Evolutionary conservation across 2,888 invertebrate species (phyloP).

Genomic region (Pheosia tremula): DNA sequence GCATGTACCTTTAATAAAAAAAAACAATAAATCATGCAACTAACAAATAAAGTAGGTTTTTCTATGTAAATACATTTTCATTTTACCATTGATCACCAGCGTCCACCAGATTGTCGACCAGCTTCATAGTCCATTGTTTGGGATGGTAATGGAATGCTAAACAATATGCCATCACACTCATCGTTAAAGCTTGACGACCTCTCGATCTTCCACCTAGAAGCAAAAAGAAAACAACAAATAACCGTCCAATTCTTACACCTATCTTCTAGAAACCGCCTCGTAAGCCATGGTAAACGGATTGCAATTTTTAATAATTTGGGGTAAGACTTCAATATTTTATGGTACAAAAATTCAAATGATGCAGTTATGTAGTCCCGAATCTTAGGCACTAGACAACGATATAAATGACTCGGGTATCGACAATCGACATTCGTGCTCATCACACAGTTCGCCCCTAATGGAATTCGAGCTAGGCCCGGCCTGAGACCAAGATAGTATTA

Average conservation of each 20-base stretch:
- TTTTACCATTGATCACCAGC: slow-evolving; percentile 79
- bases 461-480: too few species aligned
- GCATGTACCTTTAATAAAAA: slow-evolving; percentile 58
- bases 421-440: too few species aligned
- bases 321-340: too few species aligned
- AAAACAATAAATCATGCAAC: neutral
- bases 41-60: neutral
- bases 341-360: too few species aligned
- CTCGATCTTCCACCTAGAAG: slow-evolving; percentile 60
- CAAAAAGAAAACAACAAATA: neutral
- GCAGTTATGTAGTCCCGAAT: too few species aligned
- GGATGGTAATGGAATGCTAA: slow-evolving; percentile 84
- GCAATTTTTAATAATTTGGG: too few species aligned
- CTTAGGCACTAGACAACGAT: too few species aligned
- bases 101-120: slow-evolving; percentile 84
- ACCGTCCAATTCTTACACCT: neutral
- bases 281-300: too few species aligned
- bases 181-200: slow-evolving; percentile 82
- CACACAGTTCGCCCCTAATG: too few species aligned
- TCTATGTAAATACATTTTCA: slow-evolving; percentile 16
- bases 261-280: too few species aligned
- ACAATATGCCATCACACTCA: slow-evolving; percentile 85
- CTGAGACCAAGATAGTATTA: too few species aligned
- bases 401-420: too few species aligned
- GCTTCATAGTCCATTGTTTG: slow-evolving; percentile 85